Conservation (phyloP, 2,113 vertebrate genomes). For the Nothoprocta perdicaria region DNA sequence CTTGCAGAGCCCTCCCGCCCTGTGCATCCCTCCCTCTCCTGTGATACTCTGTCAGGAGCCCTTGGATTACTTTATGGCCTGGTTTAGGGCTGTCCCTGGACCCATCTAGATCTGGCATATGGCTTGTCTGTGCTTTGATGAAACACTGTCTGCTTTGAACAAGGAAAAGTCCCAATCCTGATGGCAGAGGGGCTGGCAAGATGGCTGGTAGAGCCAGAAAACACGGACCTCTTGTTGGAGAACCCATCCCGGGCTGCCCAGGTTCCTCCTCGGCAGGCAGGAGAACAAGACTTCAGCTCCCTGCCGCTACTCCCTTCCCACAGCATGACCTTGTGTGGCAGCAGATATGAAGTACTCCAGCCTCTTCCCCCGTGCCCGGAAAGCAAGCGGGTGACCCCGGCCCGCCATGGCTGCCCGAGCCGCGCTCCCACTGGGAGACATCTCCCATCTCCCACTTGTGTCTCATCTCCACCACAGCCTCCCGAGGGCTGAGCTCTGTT, state of each 20-base stretch:
- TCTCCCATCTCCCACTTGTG: background rate
- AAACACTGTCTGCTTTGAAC: conserved; percentile 11
- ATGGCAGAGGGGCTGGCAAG: background rate
- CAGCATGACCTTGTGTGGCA: background rate
- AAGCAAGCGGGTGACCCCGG: background rate
- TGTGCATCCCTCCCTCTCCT: background rate
- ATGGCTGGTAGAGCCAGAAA: background rate
- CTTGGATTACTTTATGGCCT: conserved; percentile 49
- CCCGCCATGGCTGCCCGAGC: background rate
- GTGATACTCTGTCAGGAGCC: background rate
- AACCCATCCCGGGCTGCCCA: background rate
- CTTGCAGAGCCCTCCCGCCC: background rate
- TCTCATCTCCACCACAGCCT: conserved; percentile 19
- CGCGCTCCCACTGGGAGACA: background rate
- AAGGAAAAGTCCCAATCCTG: conserved; percentile 22
- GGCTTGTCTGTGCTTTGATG: conserved; percentile 32
- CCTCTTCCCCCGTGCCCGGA: background rate
- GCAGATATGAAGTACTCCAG: background rate
- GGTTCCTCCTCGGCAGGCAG: background rate
- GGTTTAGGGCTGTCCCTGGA: conserved; percentile 47
- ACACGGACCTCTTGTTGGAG: background rate
- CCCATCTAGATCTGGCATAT: background rate
- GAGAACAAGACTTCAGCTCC: background rate
- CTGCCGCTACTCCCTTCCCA: background rate
- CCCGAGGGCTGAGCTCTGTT: conserved; percentile 2